Evolutionary conservation across 1,140 invertebrate genomes (phyloP), one percentile per base, ranked within the genome.

Genomic region (Pseudachorutes palmiensis): DNA sequence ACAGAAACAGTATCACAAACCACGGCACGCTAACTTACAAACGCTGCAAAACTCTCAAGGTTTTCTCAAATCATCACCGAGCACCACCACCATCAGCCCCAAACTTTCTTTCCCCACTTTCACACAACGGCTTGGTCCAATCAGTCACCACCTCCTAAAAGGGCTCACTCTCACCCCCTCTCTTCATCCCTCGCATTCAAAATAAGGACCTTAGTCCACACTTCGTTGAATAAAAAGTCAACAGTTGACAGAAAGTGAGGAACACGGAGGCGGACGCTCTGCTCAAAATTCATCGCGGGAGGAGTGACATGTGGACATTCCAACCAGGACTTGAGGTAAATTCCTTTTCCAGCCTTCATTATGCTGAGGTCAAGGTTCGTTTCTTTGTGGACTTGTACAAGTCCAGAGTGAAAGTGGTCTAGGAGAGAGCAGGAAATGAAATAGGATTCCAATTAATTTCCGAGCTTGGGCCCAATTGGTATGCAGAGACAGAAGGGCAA

Each of bases 321-420:
- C 72, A 73, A 62, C 31, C 69, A 41, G 66, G 48, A 63, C 68
- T 70, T 48, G 72, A 74, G 72, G 72, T 74, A 71, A 74, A 67
- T 28, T 16, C 41, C 5, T 41, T 26, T 31, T 22, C 64, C 64
- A 64, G 2, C 30, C 26, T 14, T 16, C 24, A 9, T 19, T 22
- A 16, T 55, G 5, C 36, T 19, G 19, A 41, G 36, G 36, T 41
- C 36, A 41, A 19, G 36, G 36, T 19, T 41, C n/a, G n/a, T n/a
- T n/a, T n/a, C n/a, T n/a, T n/a, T n/a, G n/a, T n/a, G n/a, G n/a
- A n/a, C n/a, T n/a, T n/a, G n/a, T n/a, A n/a, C n/a, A n/a, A n/a
- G n/a, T n/a, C n/a, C n/a, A n/a, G n/a, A n/a, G n/a, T n/a, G n/a
- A n/a, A n/a, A n/a, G n/a, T n/a, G n/a, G n/a, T n/a, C n/a, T n/a